Percentiles rank a stretch among this genome's conserved stretches.
Evolutionary conservation across 2,113 vertebrate genomes (phyloP).

Genomic region (Mesoclemmys tuberculata): DNA sequence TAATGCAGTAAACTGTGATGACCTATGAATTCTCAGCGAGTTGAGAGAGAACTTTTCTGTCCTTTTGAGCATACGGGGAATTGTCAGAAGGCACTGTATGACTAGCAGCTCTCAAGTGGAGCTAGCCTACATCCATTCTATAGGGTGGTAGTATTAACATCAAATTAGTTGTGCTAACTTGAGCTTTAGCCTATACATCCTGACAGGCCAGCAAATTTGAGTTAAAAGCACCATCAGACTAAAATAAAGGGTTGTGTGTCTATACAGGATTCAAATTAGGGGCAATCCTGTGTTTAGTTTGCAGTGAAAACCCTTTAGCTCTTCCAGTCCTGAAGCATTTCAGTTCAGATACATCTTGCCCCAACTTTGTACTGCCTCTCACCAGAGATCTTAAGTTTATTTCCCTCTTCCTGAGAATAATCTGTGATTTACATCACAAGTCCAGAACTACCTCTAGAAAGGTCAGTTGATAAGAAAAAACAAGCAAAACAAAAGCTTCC

Average conservation of each 20-base stretch:
- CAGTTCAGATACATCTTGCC: background rate
- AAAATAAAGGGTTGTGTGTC: background rate
- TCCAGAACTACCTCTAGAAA: background rate
- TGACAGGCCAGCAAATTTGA: background rate
- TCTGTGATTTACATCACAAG: background rate
- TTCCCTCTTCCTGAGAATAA: fast-evolving
- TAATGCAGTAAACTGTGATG: background rate
- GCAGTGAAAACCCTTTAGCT: background rate
- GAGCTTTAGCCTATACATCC: background rate
- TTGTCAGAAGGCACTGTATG: background rate
- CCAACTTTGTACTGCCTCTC: background rate
- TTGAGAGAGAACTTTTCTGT: background rate
- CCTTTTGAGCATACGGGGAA: background rate
- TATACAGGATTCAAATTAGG: background rate
- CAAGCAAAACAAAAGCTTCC: background rate
- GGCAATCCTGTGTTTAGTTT: background rate
- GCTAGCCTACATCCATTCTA: background rate
- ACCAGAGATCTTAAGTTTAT: background rate
- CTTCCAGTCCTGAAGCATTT: background rate
- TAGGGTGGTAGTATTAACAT: background rate
- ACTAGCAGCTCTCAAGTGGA: background rate
- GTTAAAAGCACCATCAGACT: background rate
- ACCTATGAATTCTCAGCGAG: background rate
- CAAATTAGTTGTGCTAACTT: background rate
- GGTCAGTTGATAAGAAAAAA: background rate